Conservation (phyloP, 2,888 invertebrate species). For the Adela reaumurella region DNA sequence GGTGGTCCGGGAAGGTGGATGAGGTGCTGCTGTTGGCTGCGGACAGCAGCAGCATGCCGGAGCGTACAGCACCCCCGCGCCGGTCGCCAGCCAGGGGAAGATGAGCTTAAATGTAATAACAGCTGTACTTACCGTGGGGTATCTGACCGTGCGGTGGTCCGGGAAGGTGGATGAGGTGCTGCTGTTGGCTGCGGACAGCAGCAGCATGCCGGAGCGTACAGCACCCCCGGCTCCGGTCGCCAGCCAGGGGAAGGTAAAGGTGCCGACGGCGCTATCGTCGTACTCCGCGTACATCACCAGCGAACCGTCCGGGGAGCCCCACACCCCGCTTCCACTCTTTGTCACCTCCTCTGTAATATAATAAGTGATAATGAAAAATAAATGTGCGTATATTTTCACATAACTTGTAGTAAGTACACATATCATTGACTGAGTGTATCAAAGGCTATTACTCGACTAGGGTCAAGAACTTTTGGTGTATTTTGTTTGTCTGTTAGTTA, state of each 20-base stretch:
- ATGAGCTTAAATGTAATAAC: constrained; percentile 35
- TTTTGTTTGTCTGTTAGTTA: too few relatives aligned
- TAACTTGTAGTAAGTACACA: too few relatives aligned
- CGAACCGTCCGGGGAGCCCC: constrained; percentile 81
- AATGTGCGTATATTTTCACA: too few relatives aligned
- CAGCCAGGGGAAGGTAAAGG: constrained; percentile 79
- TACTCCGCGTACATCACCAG: constrained; percentile 83
- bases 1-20: constrained; percentile 66
- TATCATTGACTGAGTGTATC: too few relatives aligned
- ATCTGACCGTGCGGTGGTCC: constrained; percentile 73
- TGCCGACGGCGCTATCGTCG: constrained; percentile 76
- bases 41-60: constrained; percentile 41
- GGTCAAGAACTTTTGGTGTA: too few relatives aligned
- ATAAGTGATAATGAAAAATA: too few relatives aligned
- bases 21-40: constrained; percentile 48
- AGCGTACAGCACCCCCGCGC: constrained; percentile 59
- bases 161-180: constrained; percentile 69
- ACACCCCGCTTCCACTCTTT: constrained; percentile 75
- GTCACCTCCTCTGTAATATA: constrained; percentile 80
- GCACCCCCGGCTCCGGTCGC: constrained; percentile 65
- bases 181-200: constrained; percentile 35
- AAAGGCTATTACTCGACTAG: too few relatives aligned
- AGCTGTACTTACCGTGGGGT: constrained; percentile 66
- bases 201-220: constrained; percentile 44
- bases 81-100: constrained; percentile 79